phyloP scores from a whole-genome alignment of 2,797 vertebrate species.

The Alfaro cultratus region DNA sequence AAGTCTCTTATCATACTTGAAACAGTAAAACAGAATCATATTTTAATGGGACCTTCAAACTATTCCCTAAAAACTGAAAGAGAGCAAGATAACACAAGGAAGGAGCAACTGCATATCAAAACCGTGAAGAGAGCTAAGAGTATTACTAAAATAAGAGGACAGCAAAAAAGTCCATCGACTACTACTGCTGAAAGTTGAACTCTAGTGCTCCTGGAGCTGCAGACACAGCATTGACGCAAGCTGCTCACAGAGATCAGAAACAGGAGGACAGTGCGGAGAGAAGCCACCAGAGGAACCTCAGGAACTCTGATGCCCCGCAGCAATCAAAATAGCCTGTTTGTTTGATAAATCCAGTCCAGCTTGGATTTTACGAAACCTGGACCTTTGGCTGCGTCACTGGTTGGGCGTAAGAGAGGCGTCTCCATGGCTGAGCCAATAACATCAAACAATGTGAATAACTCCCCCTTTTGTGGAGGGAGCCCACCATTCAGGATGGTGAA shows the following conservation, averaged over 20 bases:
- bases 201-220: conserved; percentile 37
- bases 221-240: conserved; percentile 27
- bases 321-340: conserved; percentile 53
- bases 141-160: background rate
- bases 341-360: conserved; percentile 40
- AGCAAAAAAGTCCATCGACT: conserved; percentile 5
- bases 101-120: background rate
- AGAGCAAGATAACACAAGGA: background rate
- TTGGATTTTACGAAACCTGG: conserved; percentile 25
- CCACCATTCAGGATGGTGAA: conserved; percentile 26
- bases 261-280: conserved; percentile 32
- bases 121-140: background rate
- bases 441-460: conserved; percentile 28
- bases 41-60: conserved; percentile 9
- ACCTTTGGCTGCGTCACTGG: conserved; percentile 60
- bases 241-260: conserved; percentile 49
- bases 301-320: conserved; percentile 4
- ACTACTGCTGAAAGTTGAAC: conserved; percentile 31
- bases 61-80: background rate
- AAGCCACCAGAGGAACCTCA: conserved; percentile 20
- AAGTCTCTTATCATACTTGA: conserved; percentile 42
- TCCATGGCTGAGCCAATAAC: conserved; percentile 66
- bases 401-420: conserved; percentile 60
- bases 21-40: conserved; percentile 27
- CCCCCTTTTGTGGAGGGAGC: conserved; percentile 43